Base-by-base conservation (phyloP, 2,888 invertebrate genomes). In the Lycocerus yunnanus region DNA sequence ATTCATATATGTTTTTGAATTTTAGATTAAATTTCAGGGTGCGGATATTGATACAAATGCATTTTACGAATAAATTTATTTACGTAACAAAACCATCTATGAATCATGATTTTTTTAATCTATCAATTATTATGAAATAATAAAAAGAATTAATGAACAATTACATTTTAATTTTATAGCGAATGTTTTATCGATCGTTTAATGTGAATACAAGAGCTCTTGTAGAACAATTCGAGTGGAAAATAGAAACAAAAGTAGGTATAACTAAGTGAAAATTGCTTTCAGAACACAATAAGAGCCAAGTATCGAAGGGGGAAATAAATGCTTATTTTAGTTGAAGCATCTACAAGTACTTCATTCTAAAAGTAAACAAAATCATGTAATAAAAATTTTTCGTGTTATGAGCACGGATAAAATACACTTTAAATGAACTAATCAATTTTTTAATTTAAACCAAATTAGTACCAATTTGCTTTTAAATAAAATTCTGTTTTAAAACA, bases 171-270 rank as follows among this genome's bases (percentile, higher is more conserved):
- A 75, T 75, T 75, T 75, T 72, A n/a, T 6, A 69, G 65, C 73
- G 18, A 73, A 71, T 71, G 60, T 69, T 65, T n/a, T 24, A 73
- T 76, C 76, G 76, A 76, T 76, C 76, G 73, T 15, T 63, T 18
- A 59, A 15, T 27, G 61, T 72, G 63, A 71, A 73, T 71, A 77
- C 74, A 81, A 82, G 82, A 73, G 80, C 80, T 78, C 81, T 83
- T 73, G 68, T 77, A 74, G 70, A 78, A 71, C 78, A 78, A 78
- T 65, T 76, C 79, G 73, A 80, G 80, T 78, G 82, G 81, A 83
- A 83, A 83, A 83, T 82, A 82, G 83, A 83, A 81, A 83, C 84
- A 84, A 84, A 84, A 82, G 82, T 63, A 63, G 61, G 61, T 83
- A 73, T 68, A 72, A 75, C 73, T 78, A 73, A 78, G 76, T 76